Evolutionary conservation across 2,797 vertebrate species (phyloP).

Genomic region (Danio tinwini): DNA sequence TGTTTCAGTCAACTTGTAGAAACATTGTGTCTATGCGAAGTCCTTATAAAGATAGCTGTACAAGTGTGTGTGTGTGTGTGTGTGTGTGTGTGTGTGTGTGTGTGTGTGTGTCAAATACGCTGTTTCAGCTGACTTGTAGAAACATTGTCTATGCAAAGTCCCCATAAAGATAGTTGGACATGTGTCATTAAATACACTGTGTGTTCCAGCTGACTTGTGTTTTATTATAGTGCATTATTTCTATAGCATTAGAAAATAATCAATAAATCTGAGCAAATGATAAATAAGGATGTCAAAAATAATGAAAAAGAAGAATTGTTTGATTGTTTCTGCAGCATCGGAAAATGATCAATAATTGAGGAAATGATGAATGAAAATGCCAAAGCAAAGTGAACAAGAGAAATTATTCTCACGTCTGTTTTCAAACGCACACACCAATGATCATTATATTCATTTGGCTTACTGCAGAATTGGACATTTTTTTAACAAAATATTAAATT

Average conservation of each 20-base stretch:
- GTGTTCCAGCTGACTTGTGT: background rate
- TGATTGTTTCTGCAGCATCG: no score
- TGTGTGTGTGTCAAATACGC: background rate
- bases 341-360: no score
- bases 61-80: background rate
- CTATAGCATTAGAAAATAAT: background rate
- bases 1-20: no score
- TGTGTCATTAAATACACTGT: background rate
- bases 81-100: background rate
- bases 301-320: background rate
- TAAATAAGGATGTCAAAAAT: background rate
- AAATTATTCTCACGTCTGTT: background rate
- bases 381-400: no score
- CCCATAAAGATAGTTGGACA: no score
- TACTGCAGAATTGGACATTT: background rate
- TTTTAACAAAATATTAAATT: background rate
- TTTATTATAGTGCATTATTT: background rate
- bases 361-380: no score
- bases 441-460: background rate
- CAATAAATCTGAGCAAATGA: background rate
- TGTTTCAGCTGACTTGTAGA: no score
- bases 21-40: no score
- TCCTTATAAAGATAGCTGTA: no score
- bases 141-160: no score
- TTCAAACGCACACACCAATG: background rate